phyloP scores from a whole-genome alignment of 2,888 invertebrate genomes.

The Tetanocera ferruginea region DNA sequence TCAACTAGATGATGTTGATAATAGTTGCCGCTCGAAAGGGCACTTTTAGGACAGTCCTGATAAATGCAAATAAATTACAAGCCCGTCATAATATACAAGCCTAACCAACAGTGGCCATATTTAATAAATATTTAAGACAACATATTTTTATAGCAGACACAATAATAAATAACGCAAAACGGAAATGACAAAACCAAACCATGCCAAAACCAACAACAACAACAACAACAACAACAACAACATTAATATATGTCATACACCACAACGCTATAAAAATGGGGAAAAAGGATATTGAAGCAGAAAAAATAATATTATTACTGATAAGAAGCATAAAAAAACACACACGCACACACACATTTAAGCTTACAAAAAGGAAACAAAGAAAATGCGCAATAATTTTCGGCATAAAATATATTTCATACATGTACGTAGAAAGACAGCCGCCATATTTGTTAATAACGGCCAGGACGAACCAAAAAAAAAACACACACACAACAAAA shows the following conservation, averaged over 20 bases:
- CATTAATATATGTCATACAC: constrained; percentile 34
- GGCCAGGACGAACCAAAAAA: constrained; percentile 27
- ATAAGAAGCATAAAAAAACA: constrained; percentile 45
- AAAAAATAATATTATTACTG: constrained; percentile 33
- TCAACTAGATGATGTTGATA: too few relatives aligned
- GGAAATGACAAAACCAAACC: constrained; percentile 40
- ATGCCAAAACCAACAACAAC: constrained; percentile 2
- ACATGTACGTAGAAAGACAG: constrained; percentile 43
- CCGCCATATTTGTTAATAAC: constrained; percentile 42
- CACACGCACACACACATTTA: background rate
- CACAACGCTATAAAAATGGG: constrained; percentile 26
- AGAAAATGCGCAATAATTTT: constrained; percentile 41
- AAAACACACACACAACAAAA: background rate
- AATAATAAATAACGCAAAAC: constrained; percentile 39
- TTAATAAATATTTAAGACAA: constrained; percentile 26
- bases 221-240: background rate
- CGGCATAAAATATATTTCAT: constrained; percentile 51
- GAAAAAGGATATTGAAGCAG: constrained; percentile 20
- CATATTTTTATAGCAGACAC: constrained; percentile 37
- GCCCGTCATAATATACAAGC: background rate
- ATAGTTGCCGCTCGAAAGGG: too few relatives aligned
- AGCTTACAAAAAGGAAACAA: constrained; percentile 13
- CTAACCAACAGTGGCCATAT: background rate
- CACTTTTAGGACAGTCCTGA: too few relatives aligned
- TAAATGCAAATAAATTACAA: too few relatives aligned